Base-by-base conservation (phyloP, 2,888 invertebrate species). In the Agapostemon virescens region DNA sequence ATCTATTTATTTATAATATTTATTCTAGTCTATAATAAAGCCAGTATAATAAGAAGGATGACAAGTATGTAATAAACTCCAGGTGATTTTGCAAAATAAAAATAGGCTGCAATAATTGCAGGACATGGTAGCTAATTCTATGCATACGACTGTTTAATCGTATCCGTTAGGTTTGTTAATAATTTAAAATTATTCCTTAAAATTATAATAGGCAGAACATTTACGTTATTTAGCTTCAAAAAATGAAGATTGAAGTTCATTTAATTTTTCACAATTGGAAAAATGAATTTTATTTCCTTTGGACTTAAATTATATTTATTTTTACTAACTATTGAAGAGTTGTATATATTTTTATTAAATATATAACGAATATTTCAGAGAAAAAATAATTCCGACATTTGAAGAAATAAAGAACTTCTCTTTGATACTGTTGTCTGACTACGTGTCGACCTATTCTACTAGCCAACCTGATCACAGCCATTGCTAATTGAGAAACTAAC, bases 371-470 rank as follows among this genome's bases (percentile, higher is more conserved):
- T 0, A 20, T 49, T 49, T 0, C 11, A 7, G 9, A n/a, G 49
- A n/a, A 2, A 0, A 55, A 26, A 26, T 26, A 26, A 6, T 26
- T 13, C 15, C 23, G 0, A 55, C 5, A 6, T 5, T 26, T 15
- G 6, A 26, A 6, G 26, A 0, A 13, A 15, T 5, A 15, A 40
- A 33, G 3, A 49, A 17, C 23, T 17, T 15, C 15, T 11, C 1
- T 0, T 42, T 42, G 17, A 1, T 23, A 3, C 33, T 20, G 26
- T n/a, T 20, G 77, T 66, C 78, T 70, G 78, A 70, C 30, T 20
- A 70, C 2, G 20, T 36, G n/a, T 15, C 42, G 77, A 77, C 33
- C n/a, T 55, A 20, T 70, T 58, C 78, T 66, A 79, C 78, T 79
- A 55, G 68, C 7, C 7, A 11, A 4, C 49, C 6, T n/a, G 42